Evolutionary conservation across 2,113 vertebrate species (phyloP).

Genomic region (Calypte anna): DNA sequence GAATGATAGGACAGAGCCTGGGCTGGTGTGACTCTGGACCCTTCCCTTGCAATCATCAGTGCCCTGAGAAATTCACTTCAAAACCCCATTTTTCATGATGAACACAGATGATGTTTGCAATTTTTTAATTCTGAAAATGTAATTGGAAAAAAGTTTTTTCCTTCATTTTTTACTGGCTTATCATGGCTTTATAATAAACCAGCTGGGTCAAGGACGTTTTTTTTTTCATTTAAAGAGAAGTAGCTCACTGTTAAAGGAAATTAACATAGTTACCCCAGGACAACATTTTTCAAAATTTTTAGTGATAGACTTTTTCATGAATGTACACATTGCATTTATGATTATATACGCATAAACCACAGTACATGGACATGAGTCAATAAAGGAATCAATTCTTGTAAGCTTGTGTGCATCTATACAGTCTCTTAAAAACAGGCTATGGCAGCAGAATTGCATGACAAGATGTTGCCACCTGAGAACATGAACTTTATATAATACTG

Average conservation of each 20-base stretch:
- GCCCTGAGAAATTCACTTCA: not conserved
- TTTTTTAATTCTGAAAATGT: not conserved
- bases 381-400: constrained; percentile 47
- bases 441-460: not conserved
- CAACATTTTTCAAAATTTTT: not conserved
- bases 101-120: not conserved
- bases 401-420: not conserved
- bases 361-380: constrained; percentile 44
- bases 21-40: not conserved
- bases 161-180: not conserved
- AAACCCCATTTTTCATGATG: not conserved
- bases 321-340: constrained; percentile 18
- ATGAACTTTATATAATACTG: not conserved
- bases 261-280: not conserved
- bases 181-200: not conserved
- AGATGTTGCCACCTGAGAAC: not conserved
- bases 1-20: not conserved
- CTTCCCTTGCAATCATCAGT: not conserved
- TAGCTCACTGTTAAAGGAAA: not conserved
- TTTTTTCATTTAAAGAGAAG: not conserved
- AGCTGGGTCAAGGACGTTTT: not conserved
- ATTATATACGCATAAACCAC: not conserved
- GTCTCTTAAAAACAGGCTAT: not conserved
- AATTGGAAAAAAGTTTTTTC: not conserved
- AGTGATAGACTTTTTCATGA: not conserved